Conservation (phyloP, 2,113 vertebrate species). For the Platichthys flesus region DNA sequence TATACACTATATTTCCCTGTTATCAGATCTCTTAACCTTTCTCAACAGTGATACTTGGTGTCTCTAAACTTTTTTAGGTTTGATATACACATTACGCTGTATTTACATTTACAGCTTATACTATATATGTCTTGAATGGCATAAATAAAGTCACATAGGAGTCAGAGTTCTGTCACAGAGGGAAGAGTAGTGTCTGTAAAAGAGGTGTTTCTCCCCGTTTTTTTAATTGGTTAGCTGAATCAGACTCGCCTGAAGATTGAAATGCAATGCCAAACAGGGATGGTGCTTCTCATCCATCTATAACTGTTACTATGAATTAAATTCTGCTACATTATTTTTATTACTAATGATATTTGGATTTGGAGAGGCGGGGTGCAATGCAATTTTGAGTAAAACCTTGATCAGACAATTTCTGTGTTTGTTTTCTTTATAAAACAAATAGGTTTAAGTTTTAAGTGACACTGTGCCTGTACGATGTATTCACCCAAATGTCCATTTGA, state of each 20-base stretch:
- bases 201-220: neutral
- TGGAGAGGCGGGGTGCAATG: constrained; percentile 16
- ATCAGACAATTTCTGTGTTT: constrained; percentile 44
- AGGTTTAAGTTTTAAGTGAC: too few relatives aligned
- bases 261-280: constrained; percentile 48
- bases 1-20: constrained; percentile 45
- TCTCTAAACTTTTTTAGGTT: constrained; percentile 26
- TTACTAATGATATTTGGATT: constrained; percentile 3
- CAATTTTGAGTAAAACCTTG: constrained; percentile 62
- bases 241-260: constrained; percentile 24
- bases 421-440: constrained; percentile 21
- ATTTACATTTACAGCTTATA: constrained; percentile 24
- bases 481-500: too few relatives aligned
- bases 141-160: constrained; percentile 1
- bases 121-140: constrained; percentile 34
- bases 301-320: constrained; percentile 29
- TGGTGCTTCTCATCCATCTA: constrained; percentile 32
- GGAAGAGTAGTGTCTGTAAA: neutral
- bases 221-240: constrained; percentile 1
- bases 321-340: constrained; percentile 40
- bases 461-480: too few relatives aligned
- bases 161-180: neutral
- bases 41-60: constrained; percentile 22
- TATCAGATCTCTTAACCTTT: constrained; percentile 21
- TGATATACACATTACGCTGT: constrained; percentile 44